Evolutionary conservation across 2,888 invertebrate species (phyloP).

Genomic region (Tribolium freemani): DNA sequence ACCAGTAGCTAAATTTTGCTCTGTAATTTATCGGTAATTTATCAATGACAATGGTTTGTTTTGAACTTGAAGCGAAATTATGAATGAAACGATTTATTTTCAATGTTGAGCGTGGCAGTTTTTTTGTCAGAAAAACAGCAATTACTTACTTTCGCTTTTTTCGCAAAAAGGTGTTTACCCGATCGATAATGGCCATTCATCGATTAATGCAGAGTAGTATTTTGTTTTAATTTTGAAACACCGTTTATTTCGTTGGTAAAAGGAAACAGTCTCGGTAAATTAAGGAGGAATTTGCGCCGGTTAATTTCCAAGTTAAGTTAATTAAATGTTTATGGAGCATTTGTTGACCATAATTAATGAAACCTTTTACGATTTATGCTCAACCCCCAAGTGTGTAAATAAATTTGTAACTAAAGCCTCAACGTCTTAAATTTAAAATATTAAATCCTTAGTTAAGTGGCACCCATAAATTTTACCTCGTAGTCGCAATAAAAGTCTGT

Average conservation of each 20-base stretch:
- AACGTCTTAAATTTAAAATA: neutral
- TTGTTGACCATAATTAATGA: neutral
- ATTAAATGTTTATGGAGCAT: neutral
- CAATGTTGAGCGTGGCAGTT: no score
- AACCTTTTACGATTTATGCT: neutral
- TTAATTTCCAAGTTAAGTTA: neutral
- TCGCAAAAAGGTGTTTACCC: no score
- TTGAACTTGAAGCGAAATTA: no score
- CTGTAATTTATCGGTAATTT: no score
- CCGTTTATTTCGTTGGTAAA: neutral
- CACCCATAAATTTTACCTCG: neutral
- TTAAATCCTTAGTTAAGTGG: neutral
- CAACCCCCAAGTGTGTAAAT: neutral
- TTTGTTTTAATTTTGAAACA: neutral
- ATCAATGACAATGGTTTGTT: no score
- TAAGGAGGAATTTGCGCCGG: neutral
- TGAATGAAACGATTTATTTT: no score
- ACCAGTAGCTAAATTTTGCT: no score
- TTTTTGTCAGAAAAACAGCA: no score
- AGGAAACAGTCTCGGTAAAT: neutral
- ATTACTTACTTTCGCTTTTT: no score
- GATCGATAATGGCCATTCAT: no score
- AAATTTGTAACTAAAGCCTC: neutral
- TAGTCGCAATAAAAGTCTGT: neutral
- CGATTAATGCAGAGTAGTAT: neutral